Percentiles rank a stretch among this genome's conserved stretches.
phyloP scores from a whole-genome alignment of 2,113 vertebrate genomes.

The Seriola quinqueradiata region DNA sequence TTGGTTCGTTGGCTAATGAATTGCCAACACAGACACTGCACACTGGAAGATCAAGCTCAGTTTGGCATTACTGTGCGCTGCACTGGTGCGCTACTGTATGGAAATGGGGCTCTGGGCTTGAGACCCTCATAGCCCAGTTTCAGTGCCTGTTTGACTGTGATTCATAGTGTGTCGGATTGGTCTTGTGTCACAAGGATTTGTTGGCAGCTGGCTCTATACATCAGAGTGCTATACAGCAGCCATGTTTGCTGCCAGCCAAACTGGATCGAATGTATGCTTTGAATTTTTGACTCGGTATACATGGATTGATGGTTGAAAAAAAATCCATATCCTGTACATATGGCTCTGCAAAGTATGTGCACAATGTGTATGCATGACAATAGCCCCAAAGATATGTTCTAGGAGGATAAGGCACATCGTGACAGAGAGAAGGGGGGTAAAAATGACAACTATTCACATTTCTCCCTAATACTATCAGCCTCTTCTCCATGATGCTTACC shows the following conservation, averaged over 20 bases:
- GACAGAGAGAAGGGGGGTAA: neutral
- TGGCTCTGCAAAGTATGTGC: slow-evolving; percentile 23
- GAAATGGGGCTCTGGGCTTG: slow-evolving; percentile 7
- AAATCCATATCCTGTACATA: neutral
- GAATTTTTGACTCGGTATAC: slow-evolving; percentile 7
- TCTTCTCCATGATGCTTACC: slow-evolving; percentile 5
- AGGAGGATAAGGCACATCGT: neutral
- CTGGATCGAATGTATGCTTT: slow-evolving; percentile 31
- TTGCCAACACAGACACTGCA: neutral
- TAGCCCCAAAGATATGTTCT: neutral
- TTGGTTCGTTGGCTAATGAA: slow-evolving; percentile 25
- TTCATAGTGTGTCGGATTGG: slow-evolving; percentile 59
- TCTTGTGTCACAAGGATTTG: slow-evolving; percentile 59
- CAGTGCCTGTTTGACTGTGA: slow-evolving; percentile 46
- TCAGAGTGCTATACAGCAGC: slow-evolving; percentile 48
- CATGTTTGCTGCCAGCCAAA: slow-evolving; percentile 54
- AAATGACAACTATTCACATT: slow-evolving; percentile 16
- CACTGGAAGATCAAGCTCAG: slow-evolving; percentile 12
- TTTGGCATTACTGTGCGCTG: neutral
- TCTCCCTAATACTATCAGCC: slow-evolving; percentile 10
- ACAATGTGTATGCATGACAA: neutral
- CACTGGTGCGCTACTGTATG: neutral
- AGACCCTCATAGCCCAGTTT: slow-evolving; percentile 32
- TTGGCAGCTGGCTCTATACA: slow-evolving; percentile 50
- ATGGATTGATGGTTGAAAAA: slow-evolving; percentile 20